These are phyloP conservation scores for Sus scrofa DNA, from an alignment of 2,113 vertebrate genomes.

Conservation along the genomic window T2T-Sscrofa CM000830.6:129428001-129428500, in stretches of 20 bases:
- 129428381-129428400: not conserved
- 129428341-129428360: not conserved
- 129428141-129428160: slow-evolving; percentile 1
- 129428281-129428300: not conserved
- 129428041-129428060: not conserved
- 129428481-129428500: slow-evolving; percentile 44
- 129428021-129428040: not conserved
- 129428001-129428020: not conserved
- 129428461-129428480: slow-evolving; percentile 6
- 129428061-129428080: not conserved
- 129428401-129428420: not conserved
- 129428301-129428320: not conserved
- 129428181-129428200: not conserved
- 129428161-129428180: slow-evolving; percentile 26
- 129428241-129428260: not conserved
- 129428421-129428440: not conserved
- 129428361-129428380: slow-evolving; percentile 15
- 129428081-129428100: slow-evolving; percentile 3
- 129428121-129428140: not conserved
- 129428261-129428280: not conserved
- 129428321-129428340: slow-evolving; percentile 45
- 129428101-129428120: not conserved
- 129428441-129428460: slow-evolving; percentile 38
- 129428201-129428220: not conserved
- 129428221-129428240: not conserved